Evolutionary conservation across 2,113 vertebrate genomes (phyloP), one percentile per base, ranked within the genome.

Genomic region (Otus sunia): DNA sequence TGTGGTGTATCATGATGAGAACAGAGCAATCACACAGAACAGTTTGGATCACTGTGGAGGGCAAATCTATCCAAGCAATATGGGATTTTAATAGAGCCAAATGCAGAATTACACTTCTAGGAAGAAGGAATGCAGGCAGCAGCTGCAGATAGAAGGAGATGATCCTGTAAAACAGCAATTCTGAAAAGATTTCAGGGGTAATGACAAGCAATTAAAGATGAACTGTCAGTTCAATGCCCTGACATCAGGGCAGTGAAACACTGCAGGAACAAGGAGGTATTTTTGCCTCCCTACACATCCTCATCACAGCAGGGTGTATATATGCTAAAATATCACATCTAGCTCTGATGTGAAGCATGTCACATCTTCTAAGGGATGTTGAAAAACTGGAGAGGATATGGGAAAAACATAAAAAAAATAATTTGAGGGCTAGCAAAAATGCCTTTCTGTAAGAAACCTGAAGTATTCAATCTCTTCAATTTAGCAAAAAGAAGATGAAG

Each of bases 71-170:
- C 75, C 93, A 93, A 93, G 82, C 71, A 93, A 90, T 75, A 92
- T 29, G 62, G 69, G 84, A 85, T 73, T 96, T 93, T 88, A 96
- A 86, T 36, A 59, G 75, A 92, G 92, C 88, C 88, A 93, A 96
- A 96, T 37, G 78, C 55, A 92, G 90, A 77, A 90, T 86, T 93
- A 79, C 78, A 43, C 76, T 91, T 87, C 49, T 49, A 95, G 60
- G 62, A 87, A 94, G 84, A 94, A 92, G 34, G 93, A 97, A 96
- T 82, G 93, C 69, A 96, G 69, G 91, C 89, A 91, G 95, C 94
- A 96, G 96, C 93, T 94, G 92, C 81, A 94, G 90, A 94, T 69
- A 68, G 86, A 82, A 84, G 22, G 74, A 96, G 93, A 76, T 1
- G 0, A 92, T 76, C 88, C 69, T 86, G 78, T 81, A 95, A 92